Evolutionary conservation across 2,797 vertebrate species (phyloP).

Genomic region (Erithacus rubecula): DNA sequence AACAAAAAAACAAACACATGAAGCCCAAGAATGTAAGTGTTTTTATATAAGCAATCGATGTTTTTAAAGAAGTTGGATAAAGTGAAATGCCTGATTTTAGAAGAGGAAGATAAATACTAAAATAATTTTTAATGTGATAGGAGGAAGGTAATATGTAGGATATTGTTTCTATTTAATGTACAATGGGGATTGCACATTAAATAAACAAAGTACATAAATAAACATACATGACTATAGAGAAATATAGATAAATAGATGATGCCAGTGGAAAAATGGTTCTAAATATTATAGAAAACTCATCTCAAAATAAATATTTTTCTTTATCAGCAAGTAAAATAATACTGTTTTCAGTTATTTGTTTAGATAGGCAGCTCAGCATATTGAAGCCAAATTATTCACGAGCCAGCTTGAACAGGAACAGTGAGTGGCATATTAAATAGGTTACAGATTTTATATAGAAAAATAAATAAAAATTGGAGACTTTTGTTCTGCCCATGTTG

Average conservation of each 20-base stretch:
- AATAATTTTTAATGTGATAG: not conserved
- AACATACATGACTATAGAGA: not conserved
- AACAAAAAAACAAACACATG: not conserved
- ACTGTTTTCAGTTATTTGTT: not conserved
- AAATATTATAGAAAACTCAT: not conserved
- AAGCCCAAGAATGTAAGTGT: not conserved
- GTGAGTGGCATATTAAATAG: slow-evolving; percentile 15
- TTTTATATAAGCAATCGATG: not conserved
- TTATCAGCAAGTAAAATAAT: not conserved
- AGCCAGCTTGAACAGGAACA: not conserved
- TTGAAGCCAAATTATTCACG: slow-evolving; percentile 12
- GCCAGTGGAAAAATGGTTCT: not conserved
- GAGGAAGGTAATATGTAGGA: not conserved
- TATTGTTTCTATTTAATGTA: not conserved
- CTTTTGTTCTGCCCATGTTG: not conserved
- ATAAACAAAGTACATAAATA: not conserved
- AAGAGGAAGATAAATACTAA: not conserved
- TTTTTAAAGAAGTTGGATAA: not conserved
- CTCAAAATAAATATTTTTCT: not conserved
- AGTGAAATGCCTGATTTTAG: not conserved
- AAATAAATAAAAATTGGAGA: not conserved
- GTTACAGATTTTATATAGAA: not conserved
- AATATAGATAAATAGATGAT: not conserved
- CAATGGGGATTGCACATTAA: not conserved
- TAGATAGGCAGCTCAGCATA: not conserved